These are phyloP conservation scores for Cyanoramphus novaezelandiae DNA, from an alignment of 2,113 vertebrate genomes.

Conservation along the genomic window DNA sequence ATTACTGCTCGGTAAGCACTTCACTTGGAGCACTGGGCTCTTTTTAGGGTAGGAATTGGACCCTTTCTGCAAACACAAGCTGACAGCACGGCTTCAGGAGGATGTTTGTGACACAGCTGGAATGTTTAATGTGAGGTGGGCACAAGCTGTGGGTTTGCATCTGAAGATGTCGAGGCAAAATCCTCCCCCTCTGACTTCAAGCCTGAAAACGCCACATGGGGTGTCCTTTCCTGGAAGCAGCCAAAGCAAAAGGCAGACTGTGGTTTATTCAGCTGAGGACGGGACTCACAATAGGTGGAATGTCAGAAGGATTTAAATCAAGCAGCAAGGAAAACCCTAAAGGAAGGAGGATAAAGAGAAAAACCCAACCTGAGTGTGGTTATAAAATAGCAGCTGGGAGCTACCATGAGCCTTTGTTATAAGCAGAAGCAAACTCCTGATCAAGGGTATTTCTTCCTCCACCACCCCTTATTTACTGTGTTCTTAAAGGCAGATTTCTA, in stretches of 20 bases:
- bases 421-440: background rate
- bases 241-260: background rate
- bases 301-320: conserved; percentile 67
- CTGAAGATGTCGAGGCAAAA: background rate
- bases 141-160: background rate
- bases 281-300: conserved; percentile 35
- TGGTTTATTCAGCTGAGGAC: conserved; percentile 30
- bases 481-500: background rate
- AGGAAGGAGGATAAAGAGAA: background rate
- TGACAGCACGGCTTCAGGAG: conserved; percentile 11
- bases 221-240: conserved; percentile 30
- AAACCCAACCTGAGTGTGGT: background rate
- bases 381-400: background rate
- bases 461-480: background rate
- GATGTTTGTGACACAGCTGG: background rate
- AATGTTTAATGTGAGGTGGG: conserved; percentile 20
- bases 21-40: background rate
- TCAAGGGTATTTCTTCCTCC: background rate
- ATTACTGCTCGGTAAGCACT: background rate
- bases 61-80: background rate
- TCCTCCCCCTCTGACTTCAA: background rate
- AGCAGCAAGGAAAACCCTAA: background rate
- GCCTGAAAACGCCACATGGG: background rate
- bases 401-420: background rate
- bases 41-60: background rate